Conservation (phyloP, 2,113 vertebrate species). For the Prolemur simus region DNA sequence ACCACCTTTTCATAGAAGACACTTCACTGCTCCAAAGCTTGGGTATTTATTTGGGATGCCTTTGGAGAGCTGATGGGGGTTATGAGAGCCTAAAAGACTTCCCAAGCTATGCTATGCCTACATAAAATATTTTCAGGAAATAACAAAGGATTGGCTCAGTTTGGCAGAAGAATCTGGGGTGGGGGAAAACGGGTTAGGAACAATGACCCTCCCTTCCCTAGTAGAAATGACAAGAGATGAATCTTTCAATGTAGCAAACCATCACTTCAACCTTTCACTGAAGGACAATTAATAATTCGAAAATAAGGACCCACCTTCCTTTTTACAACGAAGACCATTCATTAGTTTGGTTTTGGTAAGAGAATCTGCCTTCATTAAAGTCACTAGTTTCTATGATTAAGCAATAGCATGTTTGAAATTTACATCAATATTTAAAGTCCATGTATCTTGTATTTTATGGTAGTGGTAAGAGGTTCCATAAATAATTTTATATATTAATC, state of each 20-base stretch:
- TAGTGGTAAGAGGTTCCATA: neutral
- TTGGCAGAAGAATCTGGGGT: neutral
- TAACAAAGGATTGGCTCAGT: neutral
- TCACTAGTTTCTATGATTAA: neutral
- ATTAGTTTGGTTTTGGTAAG: conserved; percentile 21
- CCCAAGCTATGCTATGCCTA: neutral
- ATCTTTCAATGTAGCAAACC: neutral
- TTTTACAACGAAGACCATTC: neutral
- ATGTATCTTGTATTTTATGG: neutral
- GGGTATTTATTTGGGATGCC: neutral
- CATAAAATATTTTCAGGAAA: neutral
- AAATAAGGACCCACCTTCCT: neutral
- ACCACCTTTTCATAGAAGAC: neutral
- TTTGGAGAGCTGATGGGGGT: neutral
- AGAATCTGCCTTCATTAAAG: conserved; percentile 9
- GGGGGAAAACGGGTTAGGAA: neutral
- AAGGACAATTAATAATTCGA: neutral
- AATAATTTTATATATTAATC: neutral
- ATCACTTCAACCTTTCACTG: neutral
- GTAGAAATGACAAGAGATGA: conserved; percentile 3
- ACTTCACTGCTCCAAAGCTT: neutral
- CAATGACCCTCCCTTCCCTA: neutral
- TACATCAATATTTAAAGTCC: conserved; percentile 3
- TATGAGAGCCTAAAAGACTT: neutral
- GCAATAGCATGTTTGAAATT: conserved; percentile 6